Conservation (phyloP, 2,797 vertebrate species). For the Melopsittacus undulatus region DNA sequence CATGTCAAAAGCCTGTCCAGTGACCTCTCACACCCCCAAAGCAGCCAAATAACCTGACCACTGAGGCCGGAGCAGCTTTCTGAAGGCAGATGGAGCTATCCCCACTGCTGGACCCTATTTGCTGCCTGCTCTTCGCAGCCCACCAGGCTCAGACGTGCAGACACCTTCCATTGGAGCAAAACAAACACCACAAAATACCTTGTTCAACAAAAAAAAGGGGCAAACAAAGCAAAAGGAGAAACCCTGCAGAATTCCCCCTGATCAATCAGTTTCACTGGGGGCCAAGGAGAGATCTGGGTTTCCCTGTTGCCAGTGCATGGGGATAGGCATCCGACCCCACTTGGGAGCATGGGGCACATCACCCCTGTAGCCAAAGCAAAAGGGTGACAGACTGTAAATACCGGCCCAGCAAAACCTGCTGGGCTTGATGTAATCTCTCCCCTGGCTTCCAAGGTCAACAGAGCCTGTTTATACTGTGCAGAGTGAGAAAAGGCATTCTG, state of each 20-base stretch:
- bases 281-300: background rate
- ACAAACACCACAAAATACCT: background rate
- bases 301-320: fast-evolving
- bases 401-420: background rate
- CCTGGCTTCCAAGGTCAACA: conserved; percentile 57
- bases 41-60: background rate
- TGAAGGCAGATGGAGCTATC: background rate
- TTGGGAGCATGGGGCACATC: background rate
- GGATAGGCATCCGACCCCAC: background rate
- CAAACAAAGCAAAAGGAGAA: background rate
- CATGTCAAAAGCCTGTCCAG: background rate
- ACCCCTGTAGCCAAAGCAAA: background rate
- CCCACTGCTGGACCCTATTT: background rate
- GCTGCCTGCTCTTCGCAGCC: background rate
- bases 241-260: background rate
- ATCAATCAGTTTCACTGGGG: background rate
- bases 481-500: conserved; percentile 54
- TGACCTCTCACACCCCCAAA: background rate
- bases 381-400: background rate
- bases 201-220: background rate
- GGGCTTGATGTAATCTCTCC: conserved; percentile 34
- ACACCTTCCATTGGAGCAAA: background rate
- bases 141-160: background rate
- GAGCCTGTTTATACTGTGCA: conserved; percentile 35
- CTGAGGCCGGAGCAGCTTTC: background rate